A percentile compares a stretch with the other conserved stretches of the same genome.
Evolutionary conservation across 2,797 vertebrate genomes (phyloP).

Genomic region (Astyanax mexicanus): DNA sequence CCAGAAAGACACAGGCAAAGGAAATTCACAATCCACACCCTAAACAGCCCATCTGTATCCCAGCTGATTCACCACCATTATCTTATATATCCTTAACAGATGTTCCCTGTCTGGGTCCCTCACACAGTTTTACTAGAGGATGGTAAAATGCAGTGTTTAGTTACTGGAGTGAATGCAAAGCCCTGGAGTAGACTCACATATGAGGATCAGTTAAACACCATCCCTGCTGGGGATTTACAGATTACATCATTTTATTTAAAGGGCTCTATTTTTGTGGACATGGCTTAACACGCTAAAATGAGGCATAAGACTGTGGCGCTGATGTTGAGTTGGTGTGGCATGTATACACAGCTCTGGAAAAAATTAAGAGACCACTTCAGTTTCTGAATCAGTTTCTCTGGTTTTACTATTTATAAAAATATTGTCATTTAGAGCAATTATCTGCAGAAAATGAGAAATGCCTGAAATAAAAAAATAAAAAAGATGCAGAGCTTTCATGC

Average conservation of each 20-base stretch:
- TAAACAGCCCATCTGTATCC: constrained; percentile 32
- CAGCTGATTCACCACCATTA: constrained; percentile 14
- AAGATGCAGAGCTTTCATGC: no score
- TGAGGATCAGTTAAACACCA: neutral
- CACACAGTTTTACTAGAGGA: constrained; percentile 14
- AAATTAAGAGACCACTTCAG: no score
- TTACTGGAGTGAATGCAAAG: neutral
- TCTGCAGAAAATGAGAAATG: no score
- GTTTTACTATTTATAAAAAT: no score
- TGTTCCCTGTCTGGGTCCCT: neutral
- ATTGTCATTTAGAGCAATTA: no score
- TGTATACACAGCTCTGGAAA: no score
- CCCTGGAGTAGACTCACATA: neutral
- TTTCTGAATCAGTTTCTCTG: no score
- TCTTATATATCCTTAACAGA: constrained; percentile 15
- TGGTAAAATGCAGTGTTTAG: constrained; percentile 2
- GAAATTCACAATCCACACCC: constrained; percentile 25
- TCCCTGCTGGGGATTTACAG: neutral
- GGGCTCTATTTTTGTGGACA: neutral
- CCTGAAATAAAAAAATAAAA: no score
- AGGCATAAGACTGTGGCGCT: no score
- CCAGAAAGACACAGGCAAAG: constrained; percentile 34
- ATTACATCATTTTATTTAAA: neutral
- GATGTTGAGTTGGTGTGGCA: no score
- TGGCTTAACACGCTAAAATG: no score